Evolutionary conservation across 2,888 invertebrate species (phyloP), one percentile per base, ranked within the genome.

Genomic region (Vesta saturnalis): DNA sequence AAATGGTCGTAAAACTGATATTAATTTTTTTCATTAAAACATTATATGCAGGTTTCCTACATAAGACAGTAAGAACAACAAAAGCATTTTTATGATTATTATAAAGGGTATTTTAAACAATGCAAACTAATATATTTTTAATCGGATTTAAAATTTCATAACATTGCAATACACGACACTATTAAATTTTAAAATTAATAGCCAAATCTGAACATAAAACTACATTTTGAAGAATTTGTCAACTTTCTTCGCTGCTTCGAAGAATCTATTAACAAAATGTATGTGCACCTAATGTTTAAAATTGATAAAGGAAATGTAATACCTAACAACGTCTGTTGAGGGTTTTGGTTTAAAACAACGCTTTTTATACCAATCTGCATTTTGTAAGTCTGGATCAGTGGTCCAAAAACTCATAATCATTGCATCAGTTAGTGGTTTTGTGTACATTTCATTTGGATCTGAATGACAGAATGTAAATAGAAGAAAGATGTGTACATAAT

Each of bases 371-470:
- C 88, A 88, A 54, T 80, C 81, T 52, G 78, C 76, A 49, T 78
- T 77, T 19, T 75, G 69, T 59, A 87, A 72, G 19, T 64, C 83
- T 6, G 85, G 79, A 78, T 88, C 87, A 62, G 82, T 81, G 68
- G 81, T 81, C 83, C 85, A 87, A 87, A 87, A 88, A 0, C 88
- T 88, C 73, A 80, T 83, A 77, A 86, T 85, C 72, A 83, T 76
- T 8, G 85, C 85, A 30, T 84, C 83, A 4, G 85, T 83, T n/a
- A 85, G 84, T 22, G 87, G 85, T 56, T 83, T 73, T 74, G 84
- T 82, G 71, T 86, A 87, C 81, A 87, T 87, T 73, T 87, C 86
- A 49, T 81, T 80, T 2, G 88, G 88, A 0, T 85, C 86, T 78
- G 57, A 56, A 5, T 54, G 18, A n/a, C n/a, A n/a, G n/a, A n/a